Evolutionary conservation across 2,113 vertebrate genomes (phyloP).

Genomic region (Dipodomys stephensi): DNA sequence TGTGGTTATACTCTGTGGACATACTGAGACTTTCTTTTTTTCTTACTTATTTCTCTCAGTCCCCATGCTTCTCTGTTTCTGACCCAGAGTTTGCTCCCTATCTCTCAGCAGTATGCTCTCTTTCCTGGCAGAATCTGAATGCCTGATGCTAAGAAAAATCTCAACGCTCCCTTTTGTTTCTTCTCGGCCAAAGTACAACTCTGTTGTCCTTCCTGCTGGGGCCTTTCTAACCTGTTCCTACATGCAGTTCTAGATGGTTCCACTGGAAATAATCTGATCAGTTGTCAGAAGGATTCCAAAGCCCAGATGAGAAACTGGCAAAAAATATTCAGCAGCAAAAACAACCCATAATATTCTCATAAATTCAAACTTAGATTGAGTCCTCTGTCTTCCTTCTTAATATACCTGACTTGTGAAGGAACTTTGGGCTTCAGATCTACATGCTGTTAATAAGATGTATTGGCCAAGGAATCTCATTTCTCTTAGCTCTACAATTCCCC

Average conservation of each 20-base stretch:
- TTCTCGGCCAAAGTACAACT: background rate
- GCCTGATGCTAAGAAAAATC: background rate
- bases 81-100: background rate
- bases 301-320: constrained; percentile 17
- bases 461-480: background rate
- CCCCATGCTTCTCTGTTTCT: background rate
- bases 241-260: background rate
- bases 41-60: background rate
- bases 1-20: background rate
- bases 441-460: background rate
- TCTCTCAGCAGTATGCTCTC: background rate
- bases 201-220: background rate
- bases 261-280: constrained; percentile 57
- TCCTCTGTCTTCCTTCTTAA: constrained; percentile 10
- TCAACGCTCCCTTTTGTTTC: constrained; percentile 6
- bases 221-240: background rate
- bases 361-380: background rate
- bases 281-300: constrained; percentile 27
- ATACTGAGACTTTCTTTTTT: background rate
- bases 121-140: background rate
- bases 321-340: constrained; percentile 35
- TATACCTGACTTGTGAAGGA: background rate
- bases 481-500: background rate
- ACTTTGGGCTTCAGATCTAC: background rate
- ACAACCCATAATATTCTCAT: background rate